Base-by-base conservation (phyloP, 2,888 invertebrate genomes). In the Litoditis marina region DNA sequence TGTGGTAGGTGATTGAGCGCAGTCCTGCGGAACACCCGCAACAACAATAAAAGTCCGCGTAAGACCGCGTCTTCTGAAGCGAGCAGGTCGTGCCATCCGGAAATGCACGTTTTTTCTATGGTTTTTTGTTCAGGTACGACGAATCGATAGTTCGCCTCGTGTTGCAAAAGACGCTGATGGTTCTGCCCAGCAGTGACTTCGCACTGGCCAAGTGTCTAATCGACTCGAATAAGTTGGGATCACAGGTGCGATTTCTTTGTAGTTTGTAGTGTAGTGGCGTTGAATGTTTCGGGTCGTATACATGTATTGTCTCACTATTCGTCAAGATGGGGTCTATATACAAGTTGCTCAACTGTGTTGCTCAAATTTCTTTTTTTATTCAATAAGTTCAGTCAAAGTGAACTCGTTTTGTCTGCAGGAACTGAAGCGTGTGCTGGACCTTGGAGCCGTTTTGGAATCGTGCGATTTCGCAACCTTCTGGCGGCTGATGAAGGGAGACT, bases 161-260 rank as follows among this genome's bases (percentile, higher is more conserved):
- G 79, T 86, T 98, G 49, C 84, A 98, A 74, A 98, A 98, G 84
- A 93, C 95, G 1, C 86, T 98, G 46, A 95, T 96, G 11, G 95
- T 94, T 85, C 88, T 96, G 76, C 98, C 98, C 0, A 93, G 95
- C 82, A 92, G 95, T 8, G 98, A 98, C 85, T 95, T 96, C 83
- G 92, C 94, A 51, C 87, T 98, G 71, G 98, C 96, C 86, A 98
- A 98, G 85, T 96, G 94, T 84, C 88, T 98, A 60, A 87, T 98
- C 64, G 90, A 91, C 71, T 91, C 92, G 63, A 87, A 88, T 51
- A 60, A 74, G 28, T 64, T 75, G 30, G 89, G 68, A 91, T 94
- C 73, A 87, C 87, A 70, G 93, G 94, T 52, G 95, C n/a, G n/a
- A n/a, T n/a, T n/a, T n/a, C n/a, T n/a, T n/a, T n/a, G n/a, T n/a